Evolutionary conservation across 37 sponge, comb jelly and placozoan genomes (phyloP).

Genomic region (Beroe forskalii): DNA sequence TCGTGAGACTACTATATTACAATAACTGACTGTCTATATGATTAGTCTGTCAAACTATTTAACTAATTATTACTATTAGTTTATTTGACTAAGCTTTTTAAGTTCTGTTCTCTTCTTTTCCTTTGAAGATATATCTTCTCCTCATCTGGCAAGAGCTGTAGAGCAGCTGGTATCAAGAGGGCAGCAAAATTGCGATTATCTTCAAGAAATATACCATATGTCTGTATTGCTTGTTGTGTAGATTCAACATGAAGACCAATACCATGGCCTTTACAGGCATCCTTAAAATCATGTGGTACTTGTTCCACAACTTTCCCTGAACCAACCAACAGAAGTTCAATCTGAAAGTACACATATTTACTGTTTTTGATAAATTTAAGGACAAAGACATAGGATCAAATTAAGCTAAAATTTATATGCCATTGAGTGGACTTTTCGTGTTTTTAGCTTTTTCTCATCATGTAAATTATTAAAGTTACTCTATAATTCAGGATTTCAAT

Average conservation of each 20-base stretch:
- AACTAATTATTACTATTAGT: too few species aligned
- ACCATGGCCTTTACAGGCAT: neutral
- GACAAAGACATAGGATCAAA: neutral
- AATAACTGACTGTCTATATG: too few species aligned
- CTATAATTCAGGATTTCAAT: too few species aligned
- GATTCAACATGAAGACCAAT: conserved; percentile 50
- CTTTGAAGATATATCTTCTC: conserved; percentile 26
- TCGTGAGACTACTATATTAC: too few species aligned
- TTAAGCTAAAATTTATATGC: neutral
- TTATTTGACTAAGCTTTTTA: too few species aligned
- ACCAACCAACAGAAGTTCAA: conserved; percentile 6
- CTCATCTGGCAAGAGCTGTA: neutral
- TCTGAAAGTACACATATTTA: conserved; percentile 10
- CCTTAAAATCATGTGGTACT: neutral
- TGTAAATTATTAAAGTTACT: too few species aligned
- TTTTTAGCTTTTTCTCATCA: too few species aligned
- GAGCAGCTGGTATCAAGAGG: conserved; percentile 19
- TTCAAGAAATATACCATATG: conserved; percentile 24
- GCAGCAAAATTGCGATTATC: conserved; percentile 55
- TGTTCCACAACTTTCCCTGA: neutral
- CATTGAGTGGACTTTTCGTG: too few species aligned
- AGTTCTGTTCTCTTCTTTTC: neutral
- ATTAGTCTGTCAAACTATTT: too few species aligned
- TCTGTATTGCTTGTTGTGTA: conserved; percentile 49
- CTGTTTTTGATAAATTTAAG: too few species aligned